Base-by-base conservation (phyloP, 2,888 invertebrate genomes). In the Tenthredo scrophulariae region DNA sequence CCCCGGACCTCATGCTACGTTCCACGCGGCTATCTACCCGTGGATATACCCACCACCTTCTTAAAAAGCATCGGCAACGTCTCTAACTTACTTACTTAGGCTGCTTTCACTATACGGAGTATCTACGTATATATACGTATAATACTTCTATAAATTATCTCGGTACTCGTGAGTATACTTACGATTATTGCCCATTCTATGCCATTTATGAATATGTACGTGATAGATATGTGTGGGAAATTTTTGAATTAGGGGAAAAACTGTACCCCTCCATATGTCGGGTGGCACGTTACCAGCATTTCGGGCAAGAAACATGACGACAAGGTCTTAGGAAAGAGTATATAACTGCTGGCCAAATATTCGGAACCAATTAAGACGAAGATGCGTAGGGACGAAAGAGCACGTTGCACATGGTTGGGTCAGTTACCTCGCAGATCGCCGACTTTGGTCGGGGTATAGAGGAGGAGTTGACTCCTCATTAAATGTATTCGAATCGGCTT, bases 401-500 rank as follows among this genome's bases (percentile, higher is more conserved):
- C 72, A 18, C 72, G 22, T 58, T 33, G 67, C 67, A 40, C 40
- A 72, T 3, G 40, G 15, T n/a, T 72, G 72, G 72, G 72, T 72
- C 37, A 72, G 37, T 43, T 72, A 72, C 43, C 72, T 43, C 72
- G 37, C 33, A 3, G 33, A 62, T 58, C 26, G 40, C 18, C 7
- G 72, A 18, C 15, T 18, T 33, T 6, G 29, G 15, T 33, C 65
- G 10, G 7, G 22, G 58, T 22, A 22, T 1, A 58, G 58, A 18
- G 26, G n/a, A 22, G 26, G 70, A 26, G 33, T 84, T 70, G 85
- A 80, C 84, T 87, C 89, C 91, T 92, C 91, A 91, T 92, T 92
- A 92, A 92, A 92, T 92, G 91, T 91, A 92, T 92, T 92, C 90
- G 90, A 86, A 86, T 88, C 88, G 87, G 88, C 15, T 46, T 75